Conservation (phyloP, 1,140 invertebrate species). For the Drosophila subpulchrella region DNA sequence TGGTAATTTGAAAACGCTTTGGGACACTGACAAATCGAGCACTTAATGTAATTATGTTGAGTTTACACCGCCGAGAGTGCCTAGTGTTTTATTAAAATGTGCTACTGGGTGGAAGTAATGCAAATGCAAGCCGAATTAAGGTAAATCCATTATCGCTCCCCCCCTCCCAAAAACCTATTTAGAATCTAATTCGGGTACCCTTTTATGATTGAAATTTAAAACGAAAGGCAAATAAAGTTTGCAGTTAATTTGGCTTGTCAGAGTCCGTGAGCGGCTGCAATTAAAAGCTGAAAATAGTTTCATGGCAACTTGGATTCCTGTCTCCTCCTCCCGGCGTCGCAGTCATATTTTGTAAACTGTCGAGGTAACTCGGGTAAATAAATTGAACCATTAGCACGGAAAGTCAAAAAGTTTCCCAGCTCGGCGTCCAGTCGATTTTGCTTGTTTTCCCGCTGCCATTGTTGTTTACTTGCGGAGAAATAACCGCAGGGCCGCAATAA, state of each 20-base stretch:
- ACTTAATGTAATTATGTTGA: slow-evolving; percentile 5
- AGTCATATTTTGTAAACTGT: slow-evolving; percentile 67
- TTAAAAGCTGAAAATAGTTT: slow-evolving; percentile 74
- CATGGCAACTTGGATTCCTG: slow-evolving; percentile 33
- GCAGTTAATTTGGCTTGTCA: slow-evolving; percentile 54
- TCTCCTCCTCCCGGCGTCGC: slow-evolving; percentile 20
- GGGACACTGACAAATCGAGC: not conserved
- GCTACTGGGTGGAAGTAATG: not conserved
- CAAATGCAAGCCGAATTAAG: slow-evolving; percentile 1
- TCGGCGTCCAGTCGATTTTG: slow-evolving; percentile 42
- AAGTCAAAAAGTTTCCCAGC: slow-evolving; percentile 58
- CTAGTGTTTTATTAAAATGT: not conserved
- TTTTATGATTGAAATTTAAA: slow-evolving; percentile 18
- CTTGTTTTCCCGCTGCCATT: slow-evolving; percentile 34
- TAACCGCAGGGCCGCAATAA: slow-evolving; percentile 46
- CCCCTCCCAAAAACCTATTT: not conserved
- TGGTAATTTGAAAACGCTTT: slow-evolving; percentile 1
- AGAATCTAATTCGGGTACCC: not conserved
- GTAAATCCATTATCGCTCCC: not conserved
- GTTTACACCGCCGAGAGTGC: not conserved
- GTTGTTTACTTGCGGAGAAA: slow-evolving; percentile 32
- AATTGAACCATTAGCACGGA: slow-evolving; percentile 75
- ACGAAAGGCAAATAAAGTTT: slow-evolving; percentile 58
- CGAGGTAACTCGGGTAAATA: slow-evolving; percentile 48
- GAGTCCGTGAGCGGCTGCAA: slow-evolving; percentile 49